Base-by-base conservation (phyloP, 2,888 invertebrate species). In the Caenorhabditis drosophilae region DNA sequence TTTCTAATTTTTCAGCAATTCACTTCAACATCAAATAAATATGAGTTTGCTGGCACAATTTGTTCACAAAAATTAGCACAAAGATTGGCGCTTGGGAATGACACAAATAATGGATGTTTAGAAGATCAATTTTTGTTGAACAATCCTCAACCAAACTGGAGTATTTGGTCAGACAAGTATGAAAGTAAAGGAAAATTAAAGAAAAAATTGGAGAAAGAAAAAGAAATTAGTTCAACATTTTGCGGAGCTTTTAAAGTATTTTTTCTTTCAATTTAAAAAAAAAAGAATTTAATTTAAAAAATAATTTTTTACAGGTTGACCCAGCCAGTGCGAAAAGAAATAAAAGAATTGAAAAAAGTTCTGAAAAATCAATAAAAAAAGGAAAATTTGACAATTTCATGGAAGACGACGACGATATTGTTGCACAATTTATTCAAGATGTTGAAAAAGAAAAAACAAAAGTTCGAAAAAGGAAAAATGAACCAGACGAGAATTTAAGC, bases 31-130 rank as follows among this genome's bases (percentile, higher is more conserved):
- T n/a, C n/a, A n/a, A n/a, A n/a, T n/a, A 6, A 35, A 12, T 51
- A 45, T 22, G 26, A 26, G 9, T 73, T 58, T 45, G 73, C 75
- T 18, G 75, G 75, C n/a, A 42, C 36, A 12, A 52, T 68, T n/a
- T 22, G 35, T 20, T 31, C 70, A 0, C 55, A 76, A 16, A 44
- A 41, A 23, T 53, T 58, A 7, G 53, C 79, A 0, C 42, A 67
- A 31, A 71, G 78, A 44, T 47, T 76, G 12, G 79, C 79, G 2
- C 52, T 78, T 4, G 79, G 79, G 23, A 79, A 79, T 50, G 23
- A n/a, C 47, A 27, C 44, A 1, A 15, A 40, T 15, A 49, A 34
- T 20, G 49, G 40, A 9, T 18, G 47, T 7, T 47, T 57, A 23
- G 46, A 51, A 16, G 57, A 58, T 54, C 36, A 50, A 3, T 76